A percentile compares a stretch with the other conserved stretches of the same genome.
phyloP scores from a whole-genome alignment of 2,113 vertebrate genomes.

The Nothobranchius furzeri region DNA sequence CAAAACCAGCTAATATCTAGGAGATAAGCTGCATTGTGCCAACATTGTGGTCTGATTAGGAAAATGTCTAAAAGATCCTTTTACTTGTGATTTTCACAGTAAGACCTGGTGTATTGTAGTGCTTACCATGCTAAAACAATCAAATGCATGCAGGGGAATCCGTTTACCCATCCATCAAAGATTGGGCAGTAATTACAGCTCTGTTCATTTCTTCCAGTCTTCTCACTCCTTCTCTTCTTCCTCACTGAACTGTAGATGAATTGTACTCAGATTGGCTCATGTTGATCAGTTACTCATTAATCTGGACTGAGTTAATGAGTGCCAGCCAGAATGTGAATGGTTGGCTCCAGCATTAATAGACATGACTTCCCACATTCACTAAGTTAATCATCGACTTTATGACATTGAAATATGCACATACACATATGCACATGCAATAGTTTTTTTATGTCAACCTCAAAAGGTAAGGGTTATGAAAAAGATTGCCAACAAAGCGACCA shows the following conservation, averaged over 20 bases:
- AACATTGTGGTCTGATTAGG: too few relatives aligned
- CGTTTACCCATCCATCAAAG: conserved; percentile 53
- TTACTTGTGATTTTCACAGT: conserved; percentile 15
- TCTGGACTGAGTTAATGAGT: conserved; percentile 65
- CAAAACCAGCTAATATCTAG: too few relatives aligned
- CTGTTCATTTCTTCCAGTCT: conserved; percentile 5
- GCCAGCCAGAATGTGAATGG: conserved; percentile 52
- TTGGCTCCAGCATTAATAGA: conserved; percentile 54
- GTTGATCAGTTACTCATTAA: conserved; percentile 69
- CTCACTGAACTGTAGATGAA: conserved; percentile 19
- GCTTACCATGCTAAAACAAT: conserved; percentile 36
- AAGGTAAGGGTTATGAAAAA: conserved; percentile 7
- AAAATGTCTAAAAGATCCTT: not conserved
- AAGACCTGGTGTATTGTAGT: conserved; percentile 3
- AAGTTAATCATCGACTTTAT: conserved; percentile 43
- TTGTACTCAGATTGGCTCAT: conserved; percentile 42
- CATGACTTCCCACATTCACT: conserved; percentile 52
- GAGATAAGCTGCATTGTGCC: too few relatives aligned
- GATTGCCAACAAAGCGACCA: conserved; percentile 20
- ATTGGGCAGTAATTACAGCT: conserved; percentile 41
- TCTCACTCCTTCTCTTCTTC: conserved; percentile 3
- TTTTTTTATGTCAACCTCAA: conserved; percentile 16
- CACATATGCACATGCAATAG: not conserved
- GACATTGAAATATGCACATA: conserved; percentile 15
- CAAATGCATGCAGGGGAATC: conserved; percentile 39